phyloP scores from a whole-genome alignment of 2,888 invertebrate genomes.

The Temnothorax rugatulus region DNA sequence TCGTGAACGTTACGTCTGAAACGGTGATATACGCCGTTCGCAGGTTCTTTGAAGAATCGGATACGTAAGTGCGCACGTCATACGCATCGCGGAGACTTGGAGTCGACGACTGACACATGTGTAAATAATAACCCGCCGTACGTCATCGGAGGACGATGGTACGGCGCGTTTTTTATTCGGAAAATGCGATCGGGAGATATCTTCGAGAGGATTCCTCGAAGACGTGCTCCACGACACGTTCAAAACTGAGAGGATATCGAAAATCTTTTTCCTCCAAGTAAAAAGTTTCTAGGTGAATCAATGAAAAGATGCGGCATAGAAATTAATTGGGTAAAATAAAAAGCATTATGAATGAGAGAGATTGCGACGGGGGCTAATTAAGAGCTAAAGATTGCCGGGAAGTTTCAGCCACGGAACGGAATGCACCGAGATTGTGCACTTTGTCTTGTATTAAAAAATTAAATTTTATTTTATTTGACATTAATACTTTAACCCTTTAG shows the following conservation, averaged over 20 bases:
- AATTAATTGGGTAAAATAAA: not conserved
- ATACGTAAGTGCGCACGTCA: slow-evolving; percentile 33
- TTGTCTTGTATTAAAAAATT: no score
- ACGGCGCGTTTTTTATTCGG: slow-evolving; percentile 20
- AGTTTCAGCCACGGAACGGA: not conserved
- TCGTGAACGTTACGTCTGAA: not conserved
- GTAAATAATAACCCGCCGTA: slow-evolving; percentile 34
- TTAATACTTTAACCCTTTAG: no score
- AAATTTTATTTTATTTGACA: not conserved
- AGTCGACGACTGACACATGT: slow-evolving; percentile 6
- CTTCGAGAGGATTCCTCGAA: not conserved
- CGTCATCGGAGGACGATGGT: slow-evolving; percentile 33
- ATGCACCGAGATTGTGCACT: not conserved
- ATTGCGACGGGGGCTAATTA: no score
- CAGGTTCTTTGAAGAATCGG: slow-evolving; percentile 24
- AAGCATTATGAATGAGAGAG: not conserved
- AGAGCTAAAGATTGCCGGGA: not conserved
- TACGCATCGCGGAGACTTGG: not conserved
- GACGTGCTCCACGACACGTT: not conserved
- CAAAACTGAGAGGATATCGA: not conserved
- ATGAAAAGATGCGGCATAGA: not conserved
- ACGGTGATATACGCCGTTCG: not conserved
- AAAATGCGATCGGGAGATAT: slow-evolving; percentile 9
- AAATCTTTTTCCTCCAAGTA: not conserved
- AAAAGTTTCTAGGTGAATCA: not conserved